Conservation (phyloP, 2,113 vertebrate species). For the Nothocercus nigrocapillus region DNA sequence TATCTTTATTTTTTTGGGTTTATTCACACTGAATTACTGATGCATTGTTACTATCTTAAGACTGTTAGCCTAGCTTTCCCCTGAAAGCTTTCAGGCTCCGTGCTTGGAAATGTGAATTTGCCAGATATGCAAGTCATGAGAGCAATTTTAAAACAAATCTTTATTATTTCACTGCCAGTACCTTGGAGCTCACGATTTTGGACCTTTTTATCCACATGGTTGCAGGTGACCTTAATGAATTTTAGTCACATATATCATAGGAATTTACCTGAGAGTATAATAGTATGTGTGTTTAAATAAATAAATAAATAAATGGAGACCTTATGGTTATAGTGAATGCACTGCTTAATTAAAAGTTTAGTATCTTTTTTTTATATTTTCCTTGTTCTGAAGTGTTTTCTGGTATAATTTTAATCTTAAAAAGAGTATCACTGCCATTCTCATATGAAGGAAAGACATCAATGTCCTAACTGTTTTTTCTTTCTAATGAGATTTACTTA, state of each 20-base stretch:
- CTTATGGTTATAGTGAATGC: neutral
- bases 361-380: neutral
- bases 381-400: neutral
- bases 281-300: neutral
- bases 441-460: neutral
- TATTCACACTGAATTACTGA: neutral
- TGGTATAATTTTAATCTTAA: neutral
- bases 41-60: neutral
- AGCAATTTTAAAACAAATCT: neutral
- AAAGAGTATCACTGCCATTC: neutral
- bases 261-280: neutral
- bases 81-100: neutral
- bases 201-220: neutral
- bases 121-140: neutral
- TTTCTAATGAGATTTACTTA: neutral
- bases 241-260: neutral
- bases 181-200: neutral
- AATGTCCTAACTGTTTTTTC: fast-evolving
- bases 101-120: neutral
- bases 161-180: neutral
- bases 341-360: neutral
- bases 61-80: neutral
- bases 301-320: neutral
- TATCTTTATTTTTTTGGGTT: neutral
- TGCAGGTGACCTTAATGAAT: neutral